These are phyloP conservation scores for Acrocephalus kingi DNA, from an alignment of 2,113 vertebrate genomes.

Conservation along the genomic window DNA sequence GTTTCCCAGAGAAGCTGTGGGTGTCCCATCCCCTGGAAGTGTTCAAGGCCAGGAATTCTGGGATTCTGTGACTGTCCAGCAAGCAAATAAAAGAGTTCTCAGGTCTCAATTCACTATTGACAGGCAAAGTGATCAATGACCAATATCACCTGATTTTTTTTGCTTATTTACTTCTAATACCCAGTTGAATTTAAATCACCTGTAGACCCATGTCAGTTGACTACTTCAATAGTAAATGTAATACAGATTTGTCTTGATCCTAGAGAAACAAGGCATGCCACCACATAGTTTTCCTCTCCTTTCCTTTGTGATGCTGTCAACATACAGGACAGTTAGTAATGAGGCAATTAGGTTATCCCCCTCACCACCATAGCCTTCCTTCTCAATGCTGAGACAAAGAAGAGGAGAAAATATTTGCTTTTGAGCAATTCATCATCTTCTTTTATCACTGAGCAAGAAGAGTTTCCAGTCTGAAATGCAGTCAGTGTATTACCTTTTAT, in stretches of 20 bases:
- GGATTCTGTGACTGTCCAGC: background rate
- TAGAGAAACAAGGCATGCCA: background rate
- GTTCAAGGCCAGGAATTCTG: background rate
- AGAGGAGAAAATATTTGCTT: background rate
- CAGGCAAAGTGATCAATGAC: background rate
- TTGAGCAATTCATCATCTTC: background rate
- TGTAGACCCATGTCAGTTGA: accelerated
- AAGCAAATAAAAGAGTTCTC: background rate
- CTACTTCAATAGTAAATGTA: background rate
- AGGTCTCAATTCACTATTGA: background rate
- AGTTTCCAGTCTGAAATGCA: background rate
- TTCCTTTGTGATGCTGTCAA: background rate
- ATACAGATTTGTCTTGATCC: background rate
- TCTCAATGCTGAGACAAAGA: background rate
- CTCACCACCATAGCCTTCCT: background rate
- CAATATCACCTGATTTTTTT: background rate
- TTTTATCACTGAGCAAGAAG: background rate
- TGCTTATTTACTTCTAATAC: background rate
- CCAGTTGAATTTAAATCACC: background rate
- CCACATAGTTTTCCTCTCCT: background rate
- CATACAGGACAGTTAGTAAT: background rate
- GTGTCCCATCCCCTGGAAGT: background rate
- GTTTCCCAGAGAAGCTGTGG: background rate
- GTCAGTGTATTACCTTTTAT: background rate
- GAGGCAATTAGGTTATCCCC: background rate